phyloP scores from a whole-genome alignment of 2,113 vertebrate species.

The Oenanthe oenanthe region DNA sequence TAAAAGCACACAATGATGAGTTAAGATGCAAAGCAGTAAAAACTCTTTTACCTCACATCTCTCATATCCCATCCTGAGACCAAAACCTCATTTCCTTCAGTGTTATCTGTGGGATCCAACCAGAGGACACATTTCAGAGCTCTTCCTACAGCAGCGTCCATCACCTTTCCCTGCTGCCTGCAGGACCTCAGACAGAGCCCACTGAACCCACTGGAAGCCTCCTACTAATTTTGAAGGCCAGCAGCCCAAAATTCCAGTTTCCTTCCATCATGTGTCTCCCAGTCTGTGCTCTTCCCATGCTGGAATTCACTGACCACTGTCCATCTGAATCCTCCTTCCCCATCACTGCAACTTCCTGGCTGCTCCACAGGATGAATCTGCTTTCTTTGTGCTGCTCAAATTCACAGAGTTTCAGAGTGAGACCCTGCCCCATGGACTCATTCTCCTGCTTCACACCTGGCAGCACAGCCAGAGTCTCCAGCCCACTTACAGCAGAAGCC shows the following conservation, averaged over 20 bases:
- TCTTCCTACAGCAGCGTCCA: not conserved
- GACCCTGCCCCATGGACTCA: not conserved
- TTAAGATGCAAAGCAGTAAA: not conserved
- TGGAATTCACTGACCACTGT: not conserved
- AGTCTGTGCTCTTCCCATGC: not conserved
- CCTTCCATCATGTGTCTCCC: not conserved
- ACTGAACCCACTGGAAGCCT: not conserved
- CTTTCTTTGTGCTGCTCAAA: not conserved
- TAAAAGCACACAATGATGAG: not conserved
- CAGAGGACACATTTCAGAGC: not conserved
- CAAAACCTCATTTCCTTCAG: not conserved
- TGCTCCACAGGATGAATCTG: not conserved
- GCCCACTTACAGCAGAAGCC: not conserved
- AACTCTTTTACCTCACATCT: not conserved
- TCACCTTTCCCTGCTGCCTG: not conserved
- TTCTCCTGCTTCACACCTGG: not conserved
- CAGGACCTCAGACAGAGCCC: not conserved
- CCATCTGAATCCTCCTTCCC: not conserved
- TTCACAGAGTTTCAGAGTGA: not conserved
- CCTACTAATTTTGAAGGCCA: not conserved
- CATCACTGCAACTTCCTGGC: not conserved
- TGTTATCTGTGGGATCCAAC: fast-evolving
- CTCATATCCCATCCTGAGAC: not conserved
- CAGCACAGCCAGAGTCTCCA: not conserved
- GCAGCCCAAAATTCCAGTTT: not conserved